Base-by-base conservation (phyloP, 2,888 invertebrate genomes). In the Cyaniris semiargus region DNA sequence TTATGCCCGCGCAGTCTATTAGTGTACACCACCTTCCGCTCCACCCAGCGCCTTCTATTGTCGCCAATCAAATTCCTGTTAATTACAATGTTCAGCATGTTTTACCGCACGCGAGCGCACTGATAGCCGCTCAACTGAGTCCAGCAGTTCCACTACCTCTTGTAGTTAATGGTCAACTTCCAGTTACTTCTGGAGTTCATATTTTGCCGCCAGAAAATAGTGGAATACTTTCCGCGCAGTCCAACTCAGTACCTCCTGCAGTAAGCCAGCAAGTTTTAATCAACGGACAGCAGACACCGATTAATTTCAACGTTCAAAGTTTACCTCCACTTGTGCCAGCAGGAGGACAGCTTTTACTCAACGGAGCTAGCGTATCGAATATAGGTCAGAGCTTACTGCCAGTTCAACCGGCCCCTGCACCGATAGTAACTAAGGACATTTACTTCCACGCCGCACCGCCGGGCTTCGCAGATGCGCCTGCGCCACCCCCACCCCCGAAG, bases 381-480 rank as follows among this genome's bases (percentile, higher is more conserved):
- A 48, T 27, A 8, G 27, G 23, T 23, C 44, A 48, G 18, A 53
- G 18, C 3, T 23, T 27, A 15, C 23, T 27, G 10, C 27, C 74
- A 7, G 48, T n/a, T 15, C 23, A 13, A 74, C 53, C 23, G 23
- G 48, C 53, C n/a, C 18, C 60, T 2, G 76, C 95, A 53, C 86
- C 87, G 48, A 91, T 95, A 34, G 93, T 96, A 79, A 95, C 95
- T 83, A 96, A 96, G 84, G 95, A 96, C 91, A 95, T 96, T 85
- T 96, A 96, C 94, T 96, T 96, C 18, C 96, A 97, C 84, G 96
- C 96, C 0, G 96, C 97, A 34, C 96, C 96, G 79, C 95, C 96
- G 88, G 96, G 96, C 81, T 94, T 95, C 0, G 95, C 95, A 83
- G 94, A 94, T 81, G 87, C 89, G 79, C 94, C 94, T n/a, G 86